Percentiles rank a stretch among this genome's conserved stretches.
These are phyloP conservation scores for Holotrichia oblita DNA, from an alignment of 1,140 invertebrate genomes.

Conservation along the genomic window DNA sequence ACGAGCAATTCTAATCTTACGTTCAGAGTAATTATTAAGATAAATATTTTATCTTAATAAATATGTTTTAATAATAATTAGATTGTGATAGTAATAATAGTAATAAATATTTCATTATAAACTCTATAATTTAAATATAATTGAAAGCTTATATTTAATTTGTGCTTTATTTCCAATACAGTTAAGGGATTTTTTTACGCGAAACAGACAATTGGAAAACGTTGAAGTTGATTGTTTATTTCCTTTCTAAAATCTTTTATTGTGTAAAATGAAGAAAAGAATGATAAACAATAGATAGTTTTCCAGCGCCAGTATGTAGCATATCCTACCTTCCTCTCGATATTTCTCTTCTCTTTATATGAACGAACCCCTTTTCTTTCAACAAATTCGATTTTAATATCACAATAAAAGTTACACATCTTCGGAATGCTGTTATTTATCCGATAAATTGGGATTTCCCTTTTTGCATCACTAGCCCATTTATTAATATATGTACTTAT, in stretches of 20 bases:
- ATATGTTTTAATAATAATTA: conserved; percentile 14
- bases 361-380: conserved; percentile 33
- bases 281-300: conserved; percentile 23
- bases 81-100: conserved; percentile 1
- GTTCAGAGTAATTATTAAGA: conserved; percentile 27
- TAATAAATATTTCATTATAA: conserved; percentile 28
- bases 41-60: conserved; percentile 22
- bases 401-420: conserved; percentile 46
- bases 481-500: conserved; percentile 10
- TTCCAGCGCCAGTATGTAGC: neutral
- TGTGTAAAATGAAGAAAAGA: conserved; percentile 13
- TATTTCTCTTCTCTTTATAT: conserved; percentile 22
- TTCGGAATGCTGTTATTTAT: conserved; percentile 16
- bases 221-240: conserved; percentile 14
- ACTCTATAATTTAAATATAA: conserved; percentile 39
- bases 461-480: conserved; percentile 39
- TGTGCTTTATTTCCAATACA: conserved; percentile 49
- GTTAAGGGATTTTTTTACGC: conserved; percentile 18
- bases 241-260: neutral
- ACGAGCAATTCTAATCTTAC: too few relatives aligned
- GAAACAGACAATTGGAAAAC: conserved; percentile 27
- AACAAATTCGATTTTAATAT: conserved; percentile 53
- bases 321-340: neutral
- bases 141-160: conserved; percentile 55
- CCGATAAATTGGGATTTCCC: neutral